Conservation (phyloP, 2,888 invertebrate species). For the Hipparchia semele region DNA sequence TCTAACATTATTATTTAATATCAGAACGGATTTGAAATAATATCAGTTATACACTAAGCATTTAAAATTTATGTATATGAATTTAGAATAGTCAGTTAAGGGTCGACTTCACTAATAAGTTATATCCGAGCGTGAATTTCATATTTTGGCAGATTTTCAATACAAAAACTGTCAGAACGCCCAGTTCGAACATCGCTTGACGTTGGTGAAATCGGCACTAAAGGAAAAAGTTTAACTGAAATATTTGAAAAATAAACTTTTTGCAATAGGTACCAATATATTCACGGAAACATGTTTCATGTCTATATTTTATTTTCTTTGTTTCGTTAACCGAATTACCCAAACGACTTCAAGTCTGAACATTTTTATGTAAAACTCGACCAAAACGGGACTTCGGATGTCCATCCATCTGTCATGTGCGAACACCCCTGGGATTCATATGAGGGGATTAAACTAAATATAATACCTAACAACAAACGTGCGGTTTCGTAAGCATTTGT, state of each 20-base stretch:
- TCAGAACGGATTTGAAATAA: too few relatives aligned
- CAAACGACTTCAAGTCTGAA: background rate
- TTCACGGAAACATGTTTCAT: background rate
- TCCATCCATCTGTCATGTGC: slow-evolving; percentile 12
- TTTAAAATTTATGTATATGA: too few relatives aligned
- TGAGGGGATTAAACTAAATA: background rate
- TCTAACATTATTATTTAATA: too few relatives aligned
- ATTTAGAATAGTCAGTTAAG: too few relatives aligned
- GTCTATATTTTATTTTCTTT: background rate
- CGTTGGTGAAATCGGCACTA: too few relatives aligned
- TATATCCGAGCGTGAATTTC: too few relatives aligned
- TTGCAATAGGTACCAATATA: background rate
- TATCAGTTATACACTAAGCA: too few relatives aligned
- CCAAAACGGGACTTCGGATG: background rate
- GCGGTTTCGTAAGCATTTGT: background rate
- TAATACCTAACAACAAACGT: background rate
- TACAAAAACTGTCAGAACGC: too few relatives aligned
- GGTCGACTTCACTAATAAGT: too few relatives aligned
- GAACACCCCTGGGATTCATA: slow-evolving; percentile 7
- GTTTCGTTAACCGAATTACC: background rate
- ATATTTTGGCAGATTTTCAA: too few relatives aligned
- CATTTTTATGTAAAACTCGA: slow-evolving; percentile 11
- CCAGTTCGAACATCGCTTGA: too few relatives aligned
- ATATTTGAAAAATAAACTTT: background rate
- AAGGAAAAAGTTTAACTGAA: too few relatives aligned